Percentiles rank a stretch among this genome's conserved stretches.
phyloP scores from a whole-genome alignment of 1,140 invertebrate species.

The Linepithema humile region DNA sequence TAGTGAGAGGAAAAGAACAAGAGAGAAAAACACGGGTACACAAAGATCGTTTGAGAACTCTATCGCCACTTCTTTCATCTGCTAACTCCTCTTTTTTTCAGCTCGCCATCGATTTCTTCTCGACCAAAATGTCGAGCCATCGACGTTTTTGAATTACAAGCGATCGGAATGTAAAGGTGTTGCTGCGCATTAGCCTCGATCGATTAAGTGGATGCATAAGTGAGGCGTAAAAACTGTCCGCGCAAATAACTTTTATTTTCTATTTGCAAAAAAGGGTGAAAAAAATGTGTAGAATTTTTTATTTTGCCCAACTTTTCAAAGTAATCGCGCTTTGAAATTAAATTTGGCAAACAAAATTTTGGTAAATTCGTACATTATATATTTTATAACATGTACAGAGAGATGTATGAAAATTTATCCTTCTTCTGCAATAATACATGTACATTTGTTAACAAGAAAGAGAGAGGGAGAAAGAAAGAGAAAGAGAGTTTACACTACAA shows the following conservation, averaged over 20 bases:
- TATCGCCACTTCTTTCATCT: not conserved
- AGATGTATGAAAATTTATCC: too few relatives aligned
- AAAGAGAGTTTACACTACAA: not conserved
- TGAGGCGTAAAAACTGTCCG: not conserved
- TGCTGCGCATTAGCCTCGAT: conserved; percentile 16
- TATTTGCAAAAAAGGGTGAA: not conserved
- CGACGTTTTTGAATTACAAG: not conserved
- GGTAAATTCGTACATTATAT: too few relatives aligned
- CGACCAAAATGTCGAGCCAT: not conserved
- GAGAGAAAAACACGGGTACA: conserved; percentile 39
- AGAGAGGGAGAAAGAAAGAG: too few relatives aligned
- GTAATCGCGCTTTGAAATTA: too few relatives aligned
- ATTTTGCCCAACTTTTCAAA: too few relatives aligned
- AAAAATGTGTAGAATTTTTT: not conserved
- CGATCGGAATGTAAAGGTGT: conserved; percentile 3
- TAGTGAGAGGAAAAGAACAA: conserved; percentile 36
- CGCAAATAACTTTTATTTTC: not conserved
- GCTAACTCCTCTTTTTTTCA: not conserved
- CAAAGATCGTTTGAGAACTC: not conserved
- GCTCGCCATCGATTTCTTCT: not conserved
- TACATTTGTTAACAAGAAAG: too few relatives aligned
- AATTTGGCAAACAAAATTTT: too few relatives aligned
- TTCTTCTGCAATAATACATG: not conserved
- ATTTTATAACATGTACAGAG: too few relatives aligned
- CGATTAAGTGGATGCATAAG: not conserved